phyloP scores from a whole-genome alignment of 2,797 vertebrate genomes.

The Hemibagrus guttatus region DNA sequence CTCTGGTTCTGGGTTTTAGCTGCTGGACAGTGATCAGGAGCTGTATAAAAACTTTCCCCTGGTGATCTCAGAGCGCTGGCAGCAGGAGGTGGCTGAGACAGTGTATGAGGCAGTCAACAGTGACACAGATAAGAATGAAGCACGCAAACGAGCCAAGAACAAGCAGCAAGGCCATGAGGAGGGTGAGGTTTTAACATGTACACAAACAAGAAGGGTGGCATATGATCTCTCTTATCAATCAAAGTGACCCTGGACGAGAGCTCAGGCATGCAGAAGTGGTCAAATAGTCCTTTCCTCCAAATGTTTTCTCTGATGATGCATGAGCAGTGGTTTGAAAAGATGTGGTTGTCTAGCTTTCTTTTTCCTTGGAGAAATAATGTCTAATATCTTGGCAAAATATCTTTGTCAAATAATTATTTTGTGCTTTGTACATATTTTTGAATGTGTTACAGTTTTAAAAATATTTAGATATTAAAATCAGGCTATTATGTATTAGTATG shows the following conservation, averaged over 20 bases:
- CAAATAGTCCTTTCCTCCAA: background rate
- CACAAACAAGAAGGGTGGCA: background rate
- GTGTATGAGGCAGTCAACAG: slow-evolving; percentile 94
- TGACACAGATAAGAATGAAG: slow-evolving; percentile 94
- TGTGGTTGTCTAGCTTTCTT: background rate
- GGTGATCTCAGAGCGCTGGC: slow-evolving; percentile 98
- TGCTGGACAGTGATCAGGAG: slow-evolving; percentile 97
- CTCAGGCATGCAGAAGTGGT: background rate
- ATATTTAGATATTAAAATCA: background rate
- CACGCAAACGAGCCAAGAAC: slow-evolving; percentile 94
- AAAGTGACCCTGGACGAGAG: background rate
- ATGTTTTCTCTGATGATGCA: background rate
- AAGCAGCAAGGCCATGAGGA: slow-evolving; percentile 97
- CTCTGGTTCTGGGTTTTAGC: slow-evolving; percentile 64
- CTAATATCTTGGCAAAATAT: background rate
- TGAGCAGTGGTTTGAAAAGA: background rate
- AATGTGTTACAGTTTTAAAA: background rate
- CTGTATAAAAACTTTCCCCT: slow-evolving; percentile 98
- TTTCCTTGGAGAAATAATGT: background rate
- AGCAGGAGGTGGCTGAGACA: slow-evolving; percentile 96
- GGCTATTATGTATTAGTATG: background rate
- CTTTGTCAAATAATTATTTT: background rate
- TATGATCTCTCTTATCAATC: background rate
- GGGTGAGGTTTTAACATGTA: slow-evolving; percentile 73
- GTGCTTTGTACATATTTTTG: background rate